Evolutionary conservation across 2,888 invertebrate genomes (phyloP), one percentile per base, ranked within the genome.

Genomic region (Patella ulyssiponensis): DNA sequence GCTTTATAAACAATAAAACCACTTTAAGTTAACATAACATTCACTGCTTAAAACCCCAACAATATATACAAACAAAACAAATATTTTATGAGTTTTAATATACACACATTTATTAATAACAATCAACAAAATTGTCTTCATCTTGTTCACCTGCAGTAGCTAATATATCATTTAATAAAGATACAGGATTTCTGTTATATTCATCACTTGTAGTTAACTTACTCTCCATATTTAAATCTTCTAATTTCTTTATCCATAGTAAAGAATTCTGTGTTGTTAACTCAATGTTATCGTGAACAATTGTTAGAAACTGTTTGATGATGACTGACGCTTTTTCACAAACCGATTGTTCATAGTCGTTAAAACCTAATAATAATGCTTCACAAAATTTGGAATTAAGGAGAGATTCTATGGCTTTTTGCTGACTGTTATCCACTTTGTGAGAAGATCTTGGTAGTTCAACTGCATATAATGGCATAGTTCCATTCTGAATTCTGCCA

Each of bases 111-210:
- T 27, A 51, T 78, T 69, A 83, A 70, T 83, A 83, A 77, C 83
- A 83, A 72, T 83, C 83, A 15, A 82, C 80, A 69, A 83, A 78
- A 64, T 80, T 81, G 51, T 83, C 83, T 33, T 83, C 81, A 56
- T 78, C 79, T 53, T 77, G 74, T 3, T 79, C 78, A 33, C 69
- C 73, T 23, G 78, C 73, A 11, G 81, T 81, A 12, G 81, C 78
- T 72, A 85, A 73, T 64, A 85, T 80, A 58, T 85, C 85, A n/a
- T 83, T 83, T 52, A 85, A 64, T n/a, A 85, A 56, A 5, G 82
- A 82, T 15, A 78, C 56, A 15, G 84, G 84, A 58, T 82, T 80
- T 17, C 71, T 58, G 2, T 73, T 77, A 71, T 85, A 84, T 54
- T 79, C 80, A 71, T 85, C 84, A 27, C 74, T 74, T 64, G 80